A percentile compares a stretch with the other conserved stretches of the same genome.
These are phyloP conservation scores for Nemurella pictetii DNA, from an alignment of 2,888 invertebrate genomes.

Conservation along the genomic window DNA sequence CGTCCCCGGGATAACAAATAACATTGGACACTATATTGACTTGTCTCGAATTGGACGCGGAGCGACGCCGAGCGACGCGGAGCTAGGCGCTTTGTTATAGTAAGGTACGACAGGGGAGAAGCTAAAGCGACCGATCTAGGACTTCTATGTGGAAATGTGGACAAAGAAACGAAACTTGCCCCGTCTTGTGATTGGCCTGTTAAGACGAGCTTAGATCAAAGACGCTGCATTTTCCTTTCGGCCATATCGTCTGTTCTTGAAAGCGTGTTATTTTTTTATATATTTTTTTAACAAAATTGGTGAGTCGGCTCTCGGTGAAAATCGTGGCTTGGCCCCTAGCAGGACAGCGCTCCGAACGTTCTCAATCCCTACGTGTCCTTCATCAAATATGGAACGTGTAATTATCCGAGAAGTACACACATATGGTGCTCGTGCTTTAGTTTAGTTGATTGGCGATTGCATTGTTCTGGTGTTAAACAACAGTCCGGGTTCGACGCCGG, in stretches of 20 bases:
- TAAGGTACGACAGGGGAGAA: background rate
- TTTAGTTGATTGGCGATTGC: slow-evolving; percentile 10
- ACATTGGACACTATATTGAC: slow-evolving; percentile 9
- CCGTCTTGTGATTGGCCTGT: background rate
- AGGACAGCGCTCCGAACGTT: background rate
- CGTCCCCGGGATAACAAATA: slow-evolving; percentile 16
- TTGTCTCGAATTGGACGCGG: slow-evolving; percentile 7
- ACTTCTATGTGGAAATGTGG: background rate
- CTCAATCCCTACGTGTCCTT: background rate
- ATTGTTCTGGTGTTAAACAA: background rate
- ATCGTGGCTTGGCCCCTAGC: background rate
- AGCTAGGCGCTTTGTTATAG: background rate
- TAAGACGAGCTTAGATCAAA: background rate
- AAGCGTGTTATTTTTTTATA: background rate
- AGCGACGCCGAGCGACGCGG: background rate
- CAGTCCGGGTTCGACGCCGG: slow-evolving; percentile 1
- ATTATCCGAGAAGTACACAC: background rate
- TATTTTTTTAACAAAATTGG: no score
- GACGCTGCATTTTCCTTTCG: background rate
- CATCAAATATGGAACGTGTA: background rate
- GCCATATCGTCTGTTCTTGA: background rate
- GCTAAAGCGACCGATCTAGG: background rate
- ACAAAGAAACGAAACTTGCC: background rate
- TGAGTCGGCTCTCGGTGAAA: background rate
- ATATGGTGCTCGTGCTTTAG: background rate